A percentile compares a stretch with the other conserved stretches of the same genome.
Evolutionary conservation across 37 sponge, comb jelly and placozoan genomes (phyloP).

Genomic region (Crambe crambe): DNA sequence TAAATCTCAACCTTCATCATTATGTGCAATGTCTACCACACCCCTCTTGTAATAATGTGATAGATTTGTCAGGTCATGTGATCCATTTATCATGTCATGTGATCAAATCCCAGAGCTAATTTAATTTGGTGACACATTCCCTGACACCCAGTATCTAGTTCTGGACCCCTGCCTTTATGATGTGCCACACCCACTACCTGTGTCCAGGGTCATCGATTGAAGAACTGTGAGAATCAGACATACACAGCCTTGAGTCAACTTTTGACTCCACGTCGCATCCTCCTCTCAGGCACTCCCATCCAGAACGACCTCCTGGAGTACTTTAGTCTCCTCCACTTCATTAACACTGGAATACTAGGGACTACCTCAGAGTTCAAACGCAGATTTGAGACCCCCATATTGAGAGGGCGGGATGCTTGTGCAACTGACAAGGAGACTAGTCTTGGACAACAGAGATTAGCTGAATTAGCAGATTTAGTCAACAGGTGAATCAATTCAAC

Average conservation of each 20-base stretch:
- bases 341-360: constrained; percentile 93
- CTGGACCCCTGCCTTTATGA: too few relatives aligned
- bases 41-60: neutral
- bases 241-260: constrained; percentile 90
- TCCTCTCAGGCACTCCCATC: constrained; percentile 95
- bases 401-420: constrained; percentile 87
- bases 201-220: constrained; percentile 88
- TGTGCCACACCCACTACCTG: too few relatives aligned
- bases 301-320: constrained; percentile 98
- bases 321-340: constrained; percentile 97
- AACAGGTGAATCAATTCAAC: constrained; percentile 68
- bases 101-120: too few relatives aligned
- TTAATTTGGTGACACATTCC: too few relatives aligned
- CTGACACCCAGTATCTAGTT: too few relatives aligned
- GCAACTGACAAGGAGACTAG: constrained; percentile 73
- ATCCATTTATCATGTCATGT: too few relatives aligned
- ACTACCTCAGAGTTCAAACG: constrained; percentile 81
- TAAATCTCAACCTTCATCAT: neutral
- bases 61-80: neutral
- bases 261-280: constrained; percentile 68
- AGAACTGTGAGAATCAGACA: constrained; percentile 98
- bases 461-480: constrained; percentile 82
- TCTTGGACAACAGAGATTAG: constrained; percentile 75
- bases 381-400: constrained; percentile 91
- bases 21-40: neutral